Percentiles rank a stretch among this genome's conserved stretches.
Evolutionary conservation across 2,113 vertebrate genomes (phyloP).

Genomic region (Isichthys henryi): DNA sequence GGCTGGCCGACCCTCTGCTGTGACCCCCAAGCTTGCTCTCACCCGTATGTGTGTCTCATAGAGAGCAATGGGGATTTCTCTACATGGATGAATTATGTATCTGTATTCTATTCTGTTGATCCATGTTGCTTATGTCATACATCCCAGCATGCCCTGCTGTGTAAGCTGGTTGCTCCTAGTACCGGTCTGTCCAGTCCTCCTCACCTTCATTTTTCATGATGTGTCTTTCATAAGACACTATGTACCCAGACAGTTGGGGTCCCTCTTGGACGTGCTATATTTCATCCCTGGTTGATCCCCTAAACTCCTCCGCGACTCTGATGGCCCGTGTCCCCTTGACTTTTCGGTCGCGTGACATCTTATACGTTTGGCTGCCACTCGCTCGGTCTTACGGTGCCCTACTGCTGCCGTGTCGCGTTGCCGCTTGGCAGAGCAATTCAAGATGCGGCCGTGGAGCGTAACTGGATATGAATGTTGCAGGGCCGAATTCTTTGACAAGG

Average conservation of each 20-base stretch:
- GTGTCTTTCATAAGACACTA: not conserved
- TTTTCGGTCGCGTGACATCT: not conserved
- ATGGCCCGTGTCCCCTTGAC: not conserved
- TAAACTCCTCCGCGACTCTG: not conserved
- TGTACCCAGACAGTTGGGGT: not conserved
- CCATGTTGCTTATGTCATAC: not conserved
- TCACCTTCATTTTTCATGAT: not conserved
- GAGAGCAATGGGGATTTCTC: not conserved
- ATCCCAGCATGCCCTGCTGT: not conserved
- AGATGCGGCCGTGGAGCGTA: not conserved
- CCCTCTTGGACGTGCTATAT: not conserved
- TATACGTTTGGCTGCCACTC: not conserved
- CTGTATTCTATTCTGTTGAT: not conserved
- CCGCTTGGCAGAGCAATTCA: not conserved
- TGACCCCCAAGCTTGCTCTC: not conserved
- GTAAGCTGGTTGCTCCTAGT: not conserved
- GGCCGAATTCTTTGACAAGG: conserved; percentile 97
- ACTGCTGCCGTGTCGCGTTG: not conserved
- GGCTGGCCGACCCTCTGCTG: not conserved
- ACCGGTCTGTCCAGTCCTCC: not conserved
- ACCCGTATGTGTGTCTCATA: not conserved
- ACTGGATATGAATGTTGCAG: conserved; percentile 48
- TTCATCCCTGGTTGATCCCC: not conserved
- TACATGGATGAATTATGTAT: not conserved
- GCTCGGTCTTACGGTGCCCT: not conserved